Percentiles rank a stretch among this genome's conserved stretches.
phyloP scores from a whole-genome alignment of 2,797 vertebrate species.

The Perodicticus potto region DNA sequence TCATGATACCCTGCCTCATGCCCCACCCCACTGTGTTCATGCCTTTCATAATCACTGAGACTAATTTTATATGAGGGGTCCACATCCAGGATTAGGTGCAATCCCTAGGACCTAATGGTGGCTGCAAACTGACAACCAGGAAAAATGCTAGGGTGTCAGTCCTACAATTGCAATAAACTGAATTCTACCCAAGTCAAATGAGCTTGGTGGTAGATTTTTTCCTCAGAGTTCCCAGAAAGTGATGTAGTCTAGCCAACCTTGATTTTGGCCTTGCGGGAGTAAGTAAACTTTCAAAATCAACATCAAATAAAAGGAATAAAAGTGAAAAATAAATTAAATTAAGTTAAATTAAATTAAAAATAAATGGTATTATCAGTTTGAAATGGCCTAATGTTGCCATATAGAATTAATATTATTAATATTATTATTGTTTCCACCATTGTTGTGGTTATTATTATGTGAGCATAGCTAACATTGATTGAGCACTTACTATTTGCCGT shows the following conservation, averaged over 20 bases:
- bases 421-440: background rate
- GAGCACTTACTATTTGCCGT: background rate
- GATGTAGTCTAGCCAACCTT: background rate
- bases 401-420: background rate
- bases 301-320: background rate
- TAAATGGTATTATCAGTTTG: background rate
- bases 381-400: background rate
- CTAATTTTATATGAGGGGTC: background rate
- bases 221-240: background rate
- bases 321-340: background rate
- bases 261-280: background rate
- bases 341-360: background rate
- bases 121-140: background rate
- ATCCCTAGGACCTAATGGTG: background rate
- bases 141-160: background rate
- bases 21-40: background rate
- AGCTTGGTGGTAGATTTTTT: background rate
- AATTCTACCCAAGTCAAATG: background rate
- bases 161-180: background rate
- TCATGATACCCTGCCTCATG: background rate
- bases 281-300: constrained; percentile 11
- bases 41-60: background rate
- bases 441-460: background rate
- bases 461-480: background rate
- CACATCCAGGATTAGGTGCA: background rate